Conservation (phyloP, 2,113 vertebrate species). For the Okapia johnstoni region DNA sequence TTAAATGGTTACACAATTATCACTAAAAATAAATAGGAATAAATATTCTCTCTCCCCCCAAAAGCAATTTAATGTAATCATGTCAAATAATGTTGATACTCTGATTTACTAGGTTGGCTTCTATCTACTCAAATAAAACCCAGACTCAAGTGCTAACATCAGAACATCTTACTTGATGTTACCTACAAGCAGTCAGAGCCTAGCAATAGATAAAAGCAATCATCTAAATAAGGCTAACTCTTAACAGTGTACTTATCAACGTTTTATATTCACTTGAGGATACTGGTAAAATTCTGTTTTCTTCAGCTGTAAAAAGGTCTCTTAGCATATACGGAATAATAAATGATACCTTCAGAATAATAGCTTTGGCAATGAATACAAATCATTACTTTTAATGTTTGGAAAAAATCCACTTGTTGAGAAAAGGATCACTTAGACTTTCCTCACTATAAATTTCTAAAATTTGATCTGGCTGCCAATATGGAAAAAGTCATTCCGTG, state of each 20-base stretch:
- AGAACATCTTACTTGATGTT: neutral
- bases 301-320: neutral
- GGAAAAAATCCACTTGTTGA: neutral
- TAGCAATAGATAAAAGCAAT: neutral
- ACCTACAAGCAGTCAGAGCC: neutral
- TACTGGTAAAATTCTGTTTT: neutral
- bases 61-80: neutral
- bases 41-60: neutral
- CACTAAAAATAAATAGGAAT: neutral
- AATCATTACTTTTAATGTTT: slow-evolving; percentile 4
- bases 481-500: neutral
- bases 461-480: neutral
- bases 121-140: neutral
- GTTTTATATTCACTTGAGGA: neutral
- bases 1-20: neutral
- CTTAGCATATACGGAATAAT: neutral
- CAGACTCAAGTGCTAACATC: neutral
- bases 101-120: neutral
- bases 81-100: neutral
- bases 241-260: neutral
- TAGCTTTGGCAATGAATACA: neutral
- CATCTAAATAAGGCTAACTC: slow-evolving; percentile 3
- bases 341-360: slow-evolving; percentile 20
- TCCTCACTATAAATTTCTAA: neutral
- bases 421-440: neutral